Base-by-base conservation (phyloP, 1,140 invertebrate species). In the Sarcophaga peregrina region DNA sequence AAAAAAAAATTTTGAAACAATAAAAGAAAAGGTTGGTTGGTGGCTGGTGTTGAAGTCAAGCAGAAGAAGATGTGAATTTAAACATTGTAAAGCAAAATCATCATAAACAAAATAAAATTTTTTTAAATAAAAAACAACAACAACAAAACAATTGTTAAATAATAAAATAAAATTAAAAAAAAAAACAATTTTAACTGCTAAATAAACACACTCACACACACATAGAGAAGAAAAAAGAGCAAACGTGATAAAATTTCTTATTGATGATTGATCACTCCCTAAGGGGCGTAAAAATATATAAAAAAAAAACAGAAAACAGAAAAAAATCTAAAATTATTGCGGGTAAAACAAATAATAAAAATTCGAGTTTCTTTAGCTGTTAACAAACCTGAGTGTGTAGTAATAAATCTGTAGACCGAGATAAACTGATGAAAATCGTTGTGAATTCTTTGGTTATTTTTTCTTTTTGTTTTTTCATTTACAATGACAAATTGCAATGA, bases 191-290 rank as follows among this genome's bases (percentile, higher is more conserved):
- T 37, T 37, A 37, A 37, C 25, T 37, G 17, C 62, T 9, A 20
- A 20, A 68, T 20, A 68, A 17, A 68, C 25, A 68, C 62, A 68
- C 17, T 2, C 1, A 6, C 15, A 15, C 1, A 37, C 25, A 1
- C 6, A n/a, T n/a, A n/a, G 15, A 52, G 5, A 5, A 52, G 9
- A 20, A 78, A 78, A 50, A 78, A 78, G 75, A 78, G 75, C 75
- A 78, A 78, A 78, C 75, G 75, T 78, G 75, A 78, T 78, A 78
- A 78, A 78, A 78, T 78, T 78, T 78, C 75, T 20, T 47, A 78
- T 78, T 20, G 75, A 78, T 78, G 75, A 78, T 78, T 78, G 75
- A 78, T 78, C 75, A 50, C 75, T 78, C 75, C 75, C 75, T 78
- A 78, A 78, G 75, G 75, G 75, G 75, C 75, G 75, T 78, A 78